Evolutionary conservation across 2,888 invertebrate species (phyloP).

Genomic region (Zele albiditarsus): DNA sequence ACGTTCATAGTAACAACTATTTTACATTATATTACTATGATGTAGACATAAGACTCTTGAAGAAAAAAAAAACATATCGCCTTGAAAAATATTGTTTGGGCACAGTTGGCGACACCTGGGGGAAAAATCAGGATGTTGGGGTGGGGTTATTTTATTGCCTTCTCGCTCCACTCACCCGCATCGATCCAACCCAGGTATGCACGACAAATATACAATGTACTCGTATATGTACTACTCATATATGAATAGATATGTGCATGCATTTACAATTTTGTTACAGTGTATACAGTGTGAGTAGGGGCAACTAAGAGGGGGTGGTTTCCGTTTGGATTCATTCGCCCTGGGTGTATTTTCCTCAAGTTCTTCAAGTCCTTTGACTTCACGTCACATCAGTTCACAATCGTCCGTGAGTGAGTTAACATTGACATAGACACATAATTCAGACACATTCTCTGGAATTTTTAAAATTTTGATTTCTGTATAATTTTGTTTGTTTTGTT

Average conservation of each 20-base stretch:
- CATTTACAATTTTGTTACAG: not conserved
- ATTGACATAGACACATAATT: not conserved
- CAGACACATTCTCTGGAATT: not conserved
- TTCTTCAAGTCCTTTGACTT: not conserved
- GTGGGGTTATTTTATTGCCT: constrained; percentile 26
- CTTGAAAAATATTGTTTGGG: constrained; percentile 9
- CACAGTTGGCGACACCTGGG: constrained; percentile 26
- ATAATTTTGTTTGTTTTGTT: not conserved
- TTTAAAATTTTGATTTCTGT: not conserved
- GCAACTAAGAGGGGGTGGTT: constrained; percentile 3
- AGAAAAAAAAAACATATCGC: too few species aligned
- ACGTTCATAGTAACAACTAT: too few species aligned
- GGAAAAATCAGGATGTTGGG: constrained; percentile 18
- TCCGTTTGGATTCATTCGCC: not conserved
- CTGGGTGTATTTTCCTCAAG: not conserved
- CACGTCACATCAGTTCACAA: not conserved
- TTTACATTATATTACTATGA: too few species aligned
- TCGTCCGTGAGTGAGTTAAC: not conserved
- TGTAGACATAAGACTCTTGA: too few species aligned
- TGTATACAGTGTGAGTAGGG: not conserved
- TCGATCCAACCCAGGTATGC: constrained; percentile 17
- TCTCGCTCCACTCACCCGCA: constrained; percentile 16
- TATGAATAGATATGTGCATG: not conserved
- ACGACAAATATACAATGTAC: not conserved
- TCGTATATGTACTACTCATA: not conserved